Conservation (phyloP, 2,797 vertebrate genomes). For the Mormyrus proboscirostris region DNA sequence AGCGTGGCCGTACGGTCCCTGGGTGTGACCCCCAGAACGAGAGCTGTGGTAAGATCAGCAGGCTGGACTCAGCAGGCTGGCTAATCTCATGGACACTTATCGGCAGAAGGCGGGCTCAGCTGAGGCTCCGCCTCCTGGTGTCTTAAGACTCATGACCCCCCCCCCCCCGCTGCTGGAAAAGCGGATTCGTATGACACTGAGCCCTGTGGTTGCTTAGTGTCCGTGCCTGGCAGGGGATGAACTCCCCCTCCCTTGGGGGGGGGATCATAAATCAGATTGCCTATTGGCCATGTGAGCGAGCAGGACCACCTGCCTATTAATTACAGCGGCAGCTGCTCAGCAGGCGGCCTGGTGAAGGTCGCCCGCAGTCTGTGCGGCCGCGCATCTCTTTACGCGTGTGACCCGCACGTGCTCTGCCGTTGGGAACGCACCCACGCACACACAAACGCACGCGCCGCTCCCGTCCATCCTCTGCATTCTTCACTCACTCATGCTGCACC, state of each 20-base stretch:
- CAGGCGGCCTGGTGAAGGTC: slow-evolving; percentile 25
- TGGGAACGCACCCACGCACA: not conserved
- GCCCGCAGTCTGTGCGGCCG: not conserved
- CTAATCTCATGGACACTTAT: not conserved
- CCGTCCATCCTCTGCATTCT: not conserved
- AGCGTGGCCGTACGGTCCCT: not conserved
- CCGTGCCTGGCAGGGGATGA: not conserved
- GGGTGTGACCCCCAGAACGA: not conserved
- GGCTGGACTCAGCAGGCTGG: not conserved
- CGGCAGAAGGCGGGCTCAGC: not conserved
- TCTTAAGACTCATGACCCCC: not conserved
- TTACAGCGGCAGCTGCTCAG: slow-evolving; percentile 23
- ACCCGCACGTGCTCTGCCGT: not conserved
- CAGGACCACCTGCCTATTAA: slow-evolving; percentile 26
- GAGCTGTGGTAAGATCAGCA: not conserved
- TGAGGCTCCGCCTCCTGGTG: not conserved
- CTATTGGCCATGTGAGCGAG: slow-evolving; percentile 21
- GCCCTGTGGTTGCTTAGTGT: not conserved
- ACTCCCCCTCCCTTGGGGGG: not conserved
- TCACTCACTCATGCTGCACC: not conserved
- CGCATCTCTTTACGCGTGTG: not conserved
- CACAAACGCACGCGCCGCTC: not conserved
- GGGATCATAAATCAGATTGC: slow-evolving; percentile 3
- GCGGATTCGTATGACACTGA: not conserved
- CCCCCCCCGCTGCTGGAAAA: not conserved